Evolutionary conservation across 2,797 vertebrate genomes (phyloP).

Genomic region (Choloepus didactylus): DNA sequence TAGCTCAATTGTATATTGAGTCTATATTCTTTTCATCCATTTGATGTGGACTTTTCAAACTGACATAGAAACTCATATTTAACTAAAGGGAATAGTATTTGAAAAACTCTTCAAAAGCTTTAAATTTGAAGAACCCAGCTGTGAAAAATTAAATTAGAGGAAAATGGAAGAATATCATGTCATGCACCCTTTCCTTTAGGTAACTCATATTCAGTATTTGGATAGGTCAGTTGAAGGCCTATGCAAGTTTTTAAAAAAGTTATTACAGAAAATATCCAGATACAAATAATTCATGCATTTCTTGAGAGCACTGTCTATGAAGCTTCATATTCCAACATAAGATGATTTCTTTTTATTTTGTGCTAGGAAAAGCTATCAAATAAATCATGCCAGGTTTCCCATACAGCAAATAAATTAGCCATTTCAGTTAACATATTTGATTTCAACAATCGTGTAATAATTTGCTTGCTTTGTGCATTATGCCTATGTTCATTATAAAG

Average conservation of each 20-base stretch:
- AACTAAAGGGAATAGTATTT: not conserved
- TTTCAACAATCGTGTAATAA: slow-evolving; percentile 42
- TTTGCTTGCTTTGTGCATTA: slow-evolving; percentile 55
- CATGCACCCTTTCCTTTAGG: not conserved
- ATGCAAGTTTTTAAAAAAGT: not conserved
- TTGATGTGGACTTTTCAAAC: not conserved
- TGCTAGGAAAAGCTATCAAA: not conserved
- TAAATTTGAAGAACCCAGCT: not conserved
- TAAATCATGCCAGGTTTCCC: slow-evolving; percentile 57
- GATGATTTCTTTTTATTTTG: not conserved
- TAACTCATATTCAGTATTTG: slow-evolving; percentile 9
- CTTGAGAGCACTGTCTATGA: not conserved
- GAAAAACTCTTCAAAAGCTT: slow-evolving; percentile 19
- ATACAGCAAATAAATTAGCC: slow-evolving; percentile 5
- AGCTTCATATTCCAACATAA: slow-evolving; percentile 26
- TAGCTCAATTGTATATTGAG: not conserved
- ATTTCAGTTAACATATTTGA: slow-evolving; percentile 45
- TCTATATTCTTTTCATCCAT: not conserved
- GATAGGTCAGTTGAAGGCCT: not conserved
- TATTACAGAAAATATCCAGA: not conserved
- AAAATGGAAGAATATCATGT: not conserved
- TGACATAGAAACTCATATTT: not conserved
- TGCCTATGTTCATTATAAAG: slow-evolving; percentile 48
- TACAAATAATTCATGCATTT: not conserved
- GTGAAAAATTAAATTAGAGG: not conserved